phyloP scores from a whole-genome alignment of 2,888 invertebrate genomes.

The Dryobotodes eremita region DNA sequence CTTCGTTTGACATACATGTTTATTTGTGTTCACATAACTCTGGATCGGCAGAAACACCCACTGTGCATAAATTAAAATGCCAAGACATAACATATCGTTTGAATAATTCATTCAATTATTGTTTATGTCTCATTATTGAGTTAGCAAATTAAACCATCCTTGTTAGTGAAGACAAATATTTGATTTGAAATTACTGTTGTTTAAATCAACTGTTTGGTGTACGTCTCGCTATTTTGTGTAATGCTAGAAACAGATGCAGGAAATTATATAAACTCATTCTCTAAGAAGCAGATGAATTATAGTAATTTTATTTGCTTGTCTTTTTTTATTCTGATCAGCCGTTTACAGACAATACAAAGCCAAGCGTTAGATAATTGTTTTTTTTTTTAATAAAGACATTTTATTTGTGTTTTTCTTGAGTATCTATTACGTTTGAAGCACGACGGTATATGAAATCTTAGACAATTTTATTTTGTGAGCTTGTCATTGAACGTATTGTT shows the following conservation, averaged over 20 bases:
- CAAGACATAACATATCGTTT: conserved; percentile 52
- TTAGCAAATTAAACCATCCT: conserved; percentile 61
- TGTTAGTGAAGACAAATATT: conserved; percentile 63
- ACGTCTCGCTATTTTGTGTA: background rate
- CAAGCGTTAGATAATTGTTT: background rate
- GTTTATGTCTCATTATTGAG: conserved; percentile 59
- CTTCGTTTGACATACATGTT: conserved; percentile 7
- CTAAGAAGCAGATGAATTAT: conserved; percentile 4
- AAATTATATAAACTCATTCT: background rate
- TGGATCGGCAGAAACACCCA: conserved; percentile 50
- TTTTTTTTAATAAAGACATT: too few relatives aligned
- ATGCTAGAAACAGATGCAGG: conserved; percentile 14
- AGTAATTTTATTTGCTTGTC: background rate
- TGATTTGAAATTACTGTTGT: conserved; percentile 54
- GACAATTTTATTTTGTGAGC: background rate
- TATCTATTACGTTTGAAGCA: background rate
- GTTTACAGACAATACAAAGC: background rate
- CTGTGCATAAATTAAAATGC: conserved; percentile 63
- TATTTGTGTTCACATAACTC: conserved; percentile 9
- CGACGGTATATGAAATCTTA: background rate
- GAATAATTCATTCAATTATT: conserved; percentile 54
- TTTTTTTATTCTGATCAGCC: background rate
- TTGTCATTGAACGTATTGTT: background rate
- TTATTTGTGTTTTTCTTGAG: background rate
- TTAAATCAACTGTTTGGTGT: conserved; percentile 30